A percentile compares a stretch with the other conserved stretches of the same genome.
phyloP scores from a whole-genome alignment of 2,113 vertebrate species.

The Pterocles gutturalis region DNA sequence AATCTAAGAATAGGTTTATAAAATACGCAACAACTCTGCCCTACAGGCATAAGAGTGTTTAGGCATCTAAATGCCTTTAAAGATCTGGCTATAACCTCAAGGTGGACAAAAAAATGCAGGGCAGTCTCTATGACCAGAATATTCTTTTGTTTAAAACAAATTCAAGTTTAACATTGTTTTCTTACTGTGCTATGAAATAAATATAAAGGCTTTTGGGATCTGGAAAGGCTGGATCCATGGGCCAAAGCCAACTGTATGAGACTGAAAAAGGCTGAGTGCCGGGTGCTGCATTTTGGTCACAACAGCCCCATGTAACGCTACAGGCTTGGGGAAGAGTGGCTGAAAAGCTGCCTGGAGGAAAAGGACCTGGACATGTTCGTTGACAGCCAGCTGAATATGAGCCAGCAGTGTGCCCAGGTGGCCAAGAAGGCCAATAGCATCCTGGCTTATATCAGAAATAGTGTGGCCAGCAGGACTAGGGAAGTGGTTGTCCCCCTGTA shows the following conservation, averaged over 20 bases:
- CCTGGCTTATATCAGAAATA: background rate
- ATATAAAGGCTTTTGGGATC: background rate
- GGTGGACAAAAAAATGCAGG: background rate
- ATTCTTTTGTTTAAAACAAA: background rate
- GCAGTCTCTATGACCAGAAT: background rate
- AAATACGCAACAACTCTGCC: background rate
- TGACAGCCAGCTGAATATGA: rapidly evolving
- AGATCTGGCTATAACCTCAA: background rate
- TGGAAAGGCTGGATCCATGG: rapidly evolving
- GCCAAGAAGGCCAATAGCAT: background rate
- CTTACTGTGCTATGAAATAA: background rate
- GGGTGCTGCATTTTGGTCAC: background rate
- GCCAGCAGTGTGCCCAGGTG: background rate
- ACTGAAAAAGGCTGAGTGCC: rapidly evolving
- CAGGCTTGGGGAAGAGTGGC: background rate
- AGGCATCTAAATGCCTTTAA: background rate
- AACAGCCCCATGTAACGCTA: rapidly evolving
- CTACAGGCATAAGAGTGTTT: background rate
- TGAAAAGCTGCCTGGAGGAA: rapidly evolving
- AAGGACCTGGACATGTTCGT: background rate
- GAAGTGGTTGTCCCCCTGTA: rapidly evolving
- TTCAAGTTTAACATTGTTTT: background rate
- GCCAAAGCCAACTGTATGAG: rapidly evolving
- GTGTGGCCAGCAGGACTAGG: background rate
- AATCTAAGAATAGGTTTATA: background rate